Conservation (phyloP, 2,797 vertebrate genomes). For the Notolabrus celidotus region DNA sequence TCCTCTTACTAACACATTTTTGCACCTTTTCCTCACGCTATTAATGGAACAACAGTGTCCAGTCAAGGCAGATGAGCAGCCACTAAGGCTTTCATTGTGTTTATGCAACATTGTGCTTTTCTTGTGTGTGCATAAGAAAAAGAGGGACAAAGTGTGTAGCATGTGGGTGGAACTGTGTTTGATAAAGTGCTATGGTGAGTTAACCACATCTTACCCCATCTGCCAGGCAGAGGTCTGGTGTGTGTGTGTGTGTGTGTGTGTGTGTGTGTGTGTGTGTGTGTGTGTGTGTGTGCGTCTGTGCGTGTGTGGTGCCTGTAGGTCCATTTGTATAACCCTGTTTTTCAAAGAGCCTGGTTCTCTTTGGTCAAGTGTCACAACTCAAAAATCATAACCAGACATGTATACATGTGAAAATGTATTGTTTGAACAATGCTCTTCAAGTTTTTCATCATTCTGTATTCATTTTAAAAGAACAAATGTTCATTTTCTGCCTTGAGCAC, state of each 20-base stretch:
- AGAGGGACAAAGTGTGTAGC: conserved; percentile 14
- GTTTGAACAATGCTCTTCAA: conserved; percentile 64
- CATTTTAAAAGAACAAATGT: conserved; percentile 74
- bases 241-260: conserved; percentile 21
- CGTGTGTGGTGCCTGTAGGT: too few relatives aligned
- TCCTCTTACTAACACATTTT: conserved; percentile 45
- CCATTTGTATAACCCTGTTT: too few relatives aligned
- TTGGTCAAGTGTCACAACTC: conserved; percentile 18
- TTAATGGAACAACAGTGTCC: conserved; percentile 43
- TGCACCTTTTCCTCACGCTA: conserved; percentile 46
- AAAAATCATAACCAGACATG: conserved; percentile 60
- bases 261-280: conserved; percentile 18
- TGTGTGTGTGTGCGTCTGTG: conserved; percentile 6
- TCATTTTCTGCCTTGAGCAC: conserved; percentile 75
- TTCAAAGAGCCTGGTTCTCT: conserved; percentile 44
- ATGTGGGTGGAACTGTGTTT: conserved; percentile 6
- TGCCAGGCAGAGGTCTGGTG: conserved; percentile 23
- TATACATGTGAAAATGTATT: conserved; percentile 58
- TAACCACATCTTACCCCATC: conserved; percentile 38
- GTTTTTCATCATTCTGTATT: conserved; percentile 54
- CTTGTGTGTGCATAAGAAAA: conserved; percentile 1
- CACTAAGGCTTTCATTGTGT: conserved; percentile 51
- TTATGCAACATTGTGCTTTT: conserved; percentile 9
- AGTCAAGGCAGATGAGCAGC: conserved; percentile 50
- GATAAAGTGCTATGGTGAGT: too few relatives aligned